phyloP scores from a whole-genome alignment of 37 sponge, comb jelly and placozoan species.

The Diacarnus erythraeanus region DNA sequence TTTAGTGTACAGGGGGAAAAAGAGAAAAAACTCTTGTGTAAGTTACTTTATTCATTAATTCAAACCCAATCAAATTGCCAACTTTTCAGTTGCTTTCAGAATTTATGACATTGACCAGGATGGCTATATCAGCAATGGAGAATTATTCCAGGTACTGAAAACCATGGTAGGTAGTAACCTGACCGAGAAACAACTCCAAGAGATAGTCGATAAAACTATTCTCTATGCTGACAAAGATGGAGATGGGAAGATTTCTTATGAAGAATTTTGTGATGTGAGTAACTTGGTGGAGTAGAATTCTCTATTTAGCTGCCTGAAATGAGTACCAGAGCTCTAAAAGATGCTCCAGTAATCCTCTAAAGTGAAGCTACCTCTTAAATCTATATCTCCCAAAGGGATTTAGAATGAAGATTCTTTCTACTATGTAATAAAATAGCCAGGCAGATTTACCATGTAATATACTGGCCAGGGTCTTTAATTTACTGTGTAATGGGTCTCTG shows the following conservation, averaged over 20 bases:
- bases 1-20: conserved; percentile 94
- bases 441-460: too few species aligned
- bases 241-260: conserved; percentile 98
- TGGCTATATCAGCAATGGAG: conserved; percentile 98
- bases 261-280: conserved; percentile 91
- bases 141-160: conserved; percentile 96
- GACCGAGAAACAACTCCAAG: conserved; percentile 98
- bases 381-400: too few species aligned
- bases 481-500: too few species aligned
- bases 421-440: too few species aligned
- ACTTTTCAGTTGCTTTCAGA: conserved; percentile 89
- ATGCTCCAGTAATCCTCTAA: too few species aligned
- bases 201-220: conserved; percentile 99
- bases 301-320: too few species aligned
- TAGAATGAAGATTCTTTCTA: too few species aligned
- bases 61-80: neutral
- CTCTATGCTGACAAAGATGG: conserved; percentile 96
- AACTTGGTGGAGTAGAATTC: too few species aligned
- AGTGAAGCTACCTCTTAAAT: too few species aligned
- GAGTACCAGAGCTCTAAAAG: too few species aligned
- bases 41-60: too few species aligned
- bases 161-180: conserved; percentile 99
- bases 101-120: conserved; percentile 99
- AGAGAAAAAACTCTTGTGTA: conserved; percentile 92
- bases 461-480: too few species aligned